Percentiles rank a stretch among this genome's conserved stretches.
These are phyloP conservation scores for Oncorhynchus tshawytscha DNA, from an alignment of 2,113 vertebrate species.

Conservation along the genomic window DNA sequence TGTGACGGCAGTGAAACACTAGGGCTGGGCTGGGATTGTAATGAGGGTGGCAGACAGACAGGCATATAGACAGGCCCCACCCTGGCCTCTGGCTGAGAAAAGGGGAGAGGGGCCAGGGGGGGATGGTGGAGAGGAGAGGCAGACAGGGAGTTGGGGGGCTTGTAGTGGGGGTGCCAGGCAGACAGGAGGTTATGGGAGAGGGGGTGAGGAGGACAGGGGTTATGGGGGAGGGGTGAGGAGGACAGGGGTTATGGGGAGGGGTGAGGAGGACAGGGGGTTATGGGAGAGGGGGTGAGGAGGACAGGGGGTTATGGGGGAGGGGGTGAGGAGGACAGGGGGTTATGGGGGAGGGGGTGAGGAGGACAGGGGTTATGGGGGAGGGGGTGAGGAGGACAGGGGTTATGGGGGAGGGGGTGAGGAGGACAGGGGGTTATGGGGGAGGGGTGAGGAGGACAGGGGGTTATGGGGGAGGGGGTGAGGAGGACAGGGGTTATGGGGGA, in stretches of 20 bases:
- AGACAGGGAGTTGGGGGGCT: neutral
- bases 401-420: no score
- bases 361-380: no score
- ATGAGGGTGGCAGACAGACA: neutral
- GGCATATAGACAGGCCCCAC: neutral
- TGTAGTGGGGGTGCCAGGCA: neutral
- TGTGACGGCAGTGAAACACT: slow-evolving; percentile 18
- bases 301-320: no score
- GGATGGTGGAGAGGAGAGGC: neutral
- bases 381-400: no score
- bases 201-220: neutral
- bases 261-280: neutral
- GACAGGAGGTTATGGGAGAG: neutral
- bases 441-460: neutral
- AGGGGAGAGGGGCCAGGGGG: neutral
- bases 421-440: no score
- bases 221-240: no score
- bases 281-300: no score
- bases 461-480: no score
- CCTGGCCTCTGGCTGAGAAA: neutral
- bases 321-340: no score
- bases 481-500: no score
- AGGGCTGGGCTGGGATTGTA: slow-evolving; percentile 13
- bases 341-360: neutral
- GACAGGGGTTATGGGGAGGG: no score